These are phyloP conservation scores for Noctua janthe DNA, from an alignment of 2,888 invertebrate genomes.

Conservation along the genomic window DNA sequence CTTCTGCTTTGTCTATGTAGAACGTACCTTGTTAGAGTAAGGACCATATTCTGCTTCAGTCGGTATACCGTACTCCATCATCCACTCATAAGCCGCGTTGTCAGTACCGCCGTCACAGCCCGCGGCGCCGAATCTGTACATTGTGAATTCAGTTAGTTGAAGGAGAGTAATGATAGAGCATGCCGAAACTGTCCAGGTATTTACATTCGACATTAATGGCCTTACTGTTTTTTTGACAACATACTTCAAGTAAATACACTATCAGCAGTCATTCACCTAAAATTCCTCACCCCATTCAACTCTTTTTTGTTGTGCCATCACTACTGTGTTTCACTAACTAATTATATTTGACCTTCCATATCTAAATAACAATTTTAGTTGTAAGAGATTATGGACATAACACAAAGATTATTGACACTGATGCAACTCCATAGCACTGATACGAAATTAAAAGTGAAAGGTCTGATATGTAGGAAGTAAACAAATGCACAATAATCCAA, in stretches of 20 bases:
- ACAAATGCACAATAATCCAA: not conserved
- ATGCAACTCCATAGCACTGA: not conserved
- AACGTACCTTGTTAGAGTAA: conserved; percentile 93
- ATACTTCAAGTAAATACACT: not conserved
- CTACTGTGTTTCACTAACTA: not conserved
- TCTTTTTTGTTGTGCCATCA: not conserved
- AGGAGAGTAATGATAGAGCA: not conserved
- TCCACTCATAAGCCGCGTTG: conserved; percentile 96
- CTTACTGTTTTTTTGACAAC: not conserved
- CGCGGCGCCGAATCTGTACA: conserved; percentile 92
- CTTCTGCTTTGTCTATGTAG: conserved; percentile 34
- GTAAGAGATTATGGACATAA: not conserved
- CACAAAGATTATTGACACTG: not conserved
- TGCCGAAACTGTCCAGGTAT: not conserved
- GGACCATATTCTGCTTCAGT: conserved; percentile 97
- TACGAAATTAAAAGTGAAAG: not conserved
- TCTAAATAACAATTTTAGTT: not conserved
- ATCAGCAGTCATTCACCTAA: not conserved
- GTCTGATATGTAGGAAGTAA: not conserved
- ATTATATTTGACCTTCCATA: not conserved
- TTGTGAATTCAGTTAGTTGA: not conserved
- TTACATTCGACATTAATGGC: not conserved
- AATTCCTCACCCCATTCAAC: not conserved
- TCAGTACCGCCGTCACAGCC: conserved; percentile 98
- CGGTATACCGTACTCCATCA: conserved; percentile 94